Percentiles rank a stretch among this genome's conserved stretches.
Evolutionary conservation across 2,888 invertebrate genomes (phyloP).

Genomic region (Galerucella pusilla): DNA sequence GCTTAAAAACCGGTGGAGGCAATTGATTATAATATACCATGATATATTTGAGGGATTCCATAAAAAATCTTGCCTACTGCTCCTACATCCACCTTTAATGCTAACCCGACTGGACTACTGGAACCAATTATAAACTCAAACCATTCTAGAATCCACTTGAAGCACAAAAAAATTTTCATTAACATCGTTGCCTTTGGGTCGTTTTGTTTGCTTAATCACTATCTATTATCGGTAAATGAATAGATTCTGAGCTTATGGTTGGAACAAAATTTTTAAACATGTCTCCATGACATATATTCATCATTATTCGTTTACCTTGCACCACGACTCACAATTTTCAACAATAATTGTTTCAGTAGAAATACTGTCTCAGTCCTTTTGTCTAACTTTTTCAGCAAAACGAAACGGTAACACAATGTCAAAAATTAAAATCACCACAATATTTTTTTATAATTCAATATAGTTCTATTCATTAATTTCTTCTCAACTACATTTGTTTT

Average conservation of each 20-base stretch:
- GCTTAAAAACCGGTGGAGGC: too few species aligned
- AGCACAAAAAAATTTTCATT: too few species aligned
- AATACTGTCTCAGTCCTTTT: conserved; percentile 39
- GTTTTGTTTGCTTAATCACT: too few species aligned
- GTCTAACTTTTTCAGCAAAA: conserved; percentile 36
- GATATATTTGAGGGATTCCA: too few species aligned
- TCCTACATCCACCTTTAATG: too few species aligned
- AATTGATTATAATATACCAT: too few species aligned
- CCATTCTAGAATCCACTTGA: too few species aligned
- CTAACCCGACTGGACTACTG: too few species aligned
- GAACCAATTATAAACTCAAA: too few species aligned
- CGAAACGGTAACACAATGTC: conserved; percentile 37
- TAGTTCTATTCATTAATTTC: conserved; percentile 35
- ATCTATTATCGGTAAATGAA: too few species aligned
- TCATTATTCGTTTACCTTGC: conserved; percentile 26
- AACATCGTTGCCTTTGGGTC: too few species aligned
- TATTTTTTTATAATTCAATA: conserved; percentile 41
- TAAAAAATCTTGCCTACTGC: too few species aligned
- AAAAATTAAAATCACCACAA: conserved; percentile 31
- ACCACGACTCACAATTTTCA: conserved; percentile 32
- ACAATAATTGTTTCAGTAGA: conserved; percentile 35
- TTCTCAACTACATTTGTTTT: conserved; percentile 38
- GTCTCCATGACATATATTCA: conserved; percentile 22
- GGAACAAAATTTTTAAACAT: conserved; percentile 7
- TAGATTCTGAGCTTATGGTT: background rate